Conservation (phyloP, 30 jellyfish, hydroid and myxozoan species). For the Calvadosia cruxmelitensis region DNA sequence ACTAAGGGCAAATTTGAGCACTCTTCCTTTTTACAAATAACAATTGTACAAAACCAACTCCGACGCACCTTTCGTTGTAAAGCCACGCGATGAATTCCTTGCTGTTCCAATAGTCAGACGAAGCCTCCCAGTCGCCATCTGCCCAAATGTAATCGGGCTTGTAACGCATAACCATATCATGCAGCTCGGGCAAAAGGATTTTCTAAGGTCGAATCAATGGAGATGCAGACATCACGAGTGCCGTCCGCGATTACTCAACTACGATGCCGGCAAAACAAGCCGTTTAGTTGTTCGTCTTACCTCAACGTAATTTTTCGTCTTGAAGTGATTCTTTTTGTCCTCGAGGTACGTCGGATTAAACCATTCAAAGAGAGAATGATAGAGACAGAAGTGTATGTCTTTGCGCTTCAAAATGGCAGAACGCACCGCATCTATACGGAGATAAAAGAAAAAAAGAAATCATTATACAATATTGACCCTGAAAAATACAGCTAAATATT, state of each 20-base stretch:
- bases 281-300: not conserved
- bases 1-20: not conserved
- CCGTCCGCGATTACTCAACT: no score
- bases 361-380: not conserved
- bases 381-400: not conserved
- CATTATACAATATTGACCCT: no score
- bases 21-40: not conserved
- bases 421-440: not conserved
- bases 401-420: not conserved
- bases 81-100: constrained; percentile 86
- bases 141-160: constrained; percentile 79
- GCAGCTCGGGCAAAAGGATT: constrained; percentile 47
- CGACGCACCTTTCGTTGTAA: constrained; percentile 58
- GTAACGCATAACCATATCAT: constrained; percentile 61
- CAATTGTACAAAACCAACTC: not conserved
- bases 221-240: no score
- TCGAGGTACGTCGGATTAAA: not conserved
- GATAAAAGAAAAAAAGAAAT: not conserved
- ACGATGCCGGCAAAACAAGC: no score
- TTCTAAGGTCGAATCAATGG: no score
- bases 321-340: not conserved
- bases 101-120: constrained; percentile 56
- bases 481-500: no score
- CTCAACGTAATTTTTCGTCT: not conserved
- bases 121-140: constrained; percentile 76